Conservation (phyloP, 2,797 vertebrate species). For the Thalassophryne amazonica region DNA sequence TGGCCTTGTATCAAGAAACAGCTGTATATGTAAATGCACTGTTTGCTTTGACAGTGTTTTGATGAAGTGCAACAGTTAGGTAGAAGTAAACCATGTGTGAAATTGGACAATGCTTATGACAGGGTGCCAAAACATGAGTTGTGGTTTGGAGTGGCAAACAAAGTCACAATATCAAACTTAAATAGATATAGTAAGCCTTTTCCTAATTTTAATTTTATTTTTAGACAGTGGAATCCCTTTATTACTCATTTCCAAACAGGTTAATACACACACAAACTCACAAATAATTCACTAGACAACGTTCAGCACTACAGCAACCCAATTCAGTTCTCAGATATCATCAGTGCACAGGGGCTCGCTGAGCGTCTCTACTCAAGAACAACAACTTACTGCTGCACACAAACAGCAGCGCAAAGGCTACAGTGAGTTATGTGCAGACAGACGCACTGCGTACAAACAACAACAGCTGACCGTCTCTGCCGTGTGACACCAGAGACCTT, state of each 20-base stretch:
- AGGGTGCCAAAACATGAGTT: too few relatives aligned
- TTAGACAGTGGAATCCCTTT: background rate
- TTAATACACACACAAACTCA: conserved; percentile 35
- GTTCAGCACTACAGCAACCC: conserved; percentile 38
- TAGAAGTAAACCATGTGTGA: too few relatives aligned
- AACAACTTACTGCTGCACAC: background rate
- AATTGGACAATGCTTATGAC: too few relatives aligned
- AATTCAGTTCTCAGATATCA: conserved; percentile 51
- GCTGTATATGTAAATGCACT: too few relatives aligned
- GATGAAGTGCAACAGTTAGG: too few relatives aligned
- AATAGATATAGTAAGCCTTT: background rate
- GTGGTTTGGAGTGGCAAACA: too few relatives aligned
- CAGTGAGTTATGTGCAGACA: conserved; percentile 39
- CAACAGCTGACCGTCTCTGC: conserved; percentile 6
- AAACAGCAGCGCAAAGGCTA: conserved; percentile 35
- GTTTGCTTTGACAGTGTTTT: too few relatives aligned
- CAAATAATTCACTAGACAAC: conserved; percentile 66
- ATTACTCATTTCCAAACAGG: conserved; percentile 22
- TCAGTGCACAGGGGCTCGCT: background rate
- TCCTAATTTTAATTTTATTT: background rate
- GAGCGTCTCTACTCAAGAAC: background rate
- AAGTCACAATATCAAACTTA: background rate
- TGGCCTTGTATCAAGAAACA: too few relatives aligned
- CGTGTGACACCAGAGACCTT: conserved; percentile 8
- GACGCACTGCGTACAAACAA: background rate